Percentiles rank a stretch among this genome's conserved stretches.
These are phyloP conservation scores for Hydractinia echinata DNA, from an alignment of 30 jellyfish, hydroid and myxozoan species.

Conservation along the genomic window DNA sequence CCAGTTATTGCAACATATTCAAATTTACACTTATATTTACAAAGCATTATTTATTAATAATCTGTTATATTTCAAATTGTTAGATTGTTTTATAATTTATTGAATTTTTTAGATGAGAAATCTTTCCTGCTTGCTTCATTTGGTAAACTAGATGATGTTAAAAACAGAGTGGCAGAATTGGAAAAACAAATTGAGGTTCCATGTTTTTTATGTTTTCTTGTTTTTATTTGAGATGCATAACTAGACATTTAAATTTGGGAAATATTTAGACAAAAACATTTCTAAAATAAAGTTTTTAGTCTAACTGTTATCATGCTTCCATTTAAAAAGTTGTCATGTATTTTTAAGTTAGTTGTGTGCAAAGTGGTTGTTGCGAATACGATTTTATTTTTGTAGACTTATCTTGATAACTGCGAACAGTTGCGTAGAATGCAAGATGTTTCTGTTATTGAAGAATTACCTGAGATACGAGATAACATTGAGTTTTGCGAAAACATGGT, in stretches of 20 bases:
- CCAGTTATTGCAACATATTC: no score
- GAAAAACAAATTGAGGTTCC: conserved; percentile 48
- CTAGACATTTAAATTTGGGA: no score
- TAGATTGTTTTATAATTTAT: not conserved
- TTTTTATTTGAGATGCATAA: no score
- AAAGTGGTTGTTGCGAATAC: no score
- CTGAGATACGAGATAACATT: conserved; percentile 78
- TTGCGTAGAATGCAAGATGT: conserved; percentile 65
- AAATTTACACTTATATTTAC: no score
- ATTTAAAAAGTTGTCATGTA: no score
- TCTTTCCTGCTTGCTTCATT: conserved; percentile 47
- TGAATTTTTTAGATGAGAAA: conserved; percentile 45
- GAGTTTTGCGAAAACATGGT: conserved; percentile 83
- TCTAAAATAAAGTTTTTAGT: no score
- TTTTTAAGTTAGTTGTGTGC: no score
- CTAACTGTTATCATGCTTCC: no score
- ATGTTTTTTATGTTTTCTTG: not conserved
- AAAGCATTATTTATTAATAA: not conserved
- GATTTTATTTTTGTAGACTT: conserved; percentile 30
- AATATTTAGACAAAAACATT: no score
- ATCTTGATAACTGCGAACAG: conserved; percentile 58
- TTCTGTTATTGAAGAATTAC: conserved; percentile 64
- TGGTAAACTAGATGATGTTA: conserved; percentile 54
- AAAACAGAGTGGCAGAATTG: conserved; percentile 34
- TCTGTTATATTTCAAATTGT: not conserved